Evolutionary conservation across 2,797 vertebrate genomes (phyloP).

Genomic region (Cephalopachus bancanus): DNA sequence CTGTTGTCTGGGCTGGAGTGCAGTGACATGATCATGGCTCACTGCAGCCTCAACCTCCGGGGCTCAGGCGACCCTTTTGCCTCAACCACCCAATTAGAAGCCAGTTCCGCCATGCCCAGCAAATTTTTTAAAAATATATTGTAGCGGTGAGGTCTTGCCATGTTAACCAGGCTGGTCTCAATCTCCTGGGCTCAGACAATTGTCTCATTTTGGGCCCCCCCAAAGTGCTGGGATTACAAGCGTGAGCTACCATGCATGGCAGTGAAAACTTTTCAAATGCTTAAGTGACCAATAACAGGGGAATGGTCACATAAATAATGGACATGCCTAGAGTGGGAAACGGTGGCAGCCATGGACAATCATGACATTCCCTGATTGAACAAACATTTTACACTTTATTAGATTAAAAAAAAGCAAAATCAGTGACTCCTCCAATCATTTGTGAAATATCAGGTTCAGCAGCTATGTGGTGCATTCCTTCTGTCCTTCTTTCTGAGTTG

Average conservation of each 20-base stretch:
- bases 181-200: background rate
- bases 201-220: background rate
- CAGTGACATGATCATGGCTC: too few species aligned
- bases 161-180: background rate
- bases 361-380: background rate
- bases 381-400: background rate
- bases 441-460: too few species aligned
- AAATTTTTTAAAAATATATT: background rate
- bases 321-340: too few species aligned
- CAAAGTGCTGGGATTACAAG: background rate
- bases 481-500: too few species aligned
- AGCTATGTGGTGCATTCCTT: background rate
- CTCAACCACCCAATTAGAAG: background rate
- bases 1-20: too few species aligned
- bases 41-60: too few species aligned
- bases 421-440: background rate
- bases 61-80: too few species aligned
- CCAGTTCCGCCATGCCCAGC: background rate
- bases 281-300: background rate
- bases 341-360: background rate
- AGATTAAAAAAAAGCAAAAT: too few species aligned
- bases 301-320: background rate
- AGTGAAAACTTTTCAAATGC: background rate
- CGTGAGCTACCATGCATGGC: background rate
- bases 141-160: background rate